Evolutionary conservation across 1,140 invertebrate genomes (phyloP), one percentile per base, ranked within the genome.

Genomic region (Sweltsa coloradensis): DNA sequence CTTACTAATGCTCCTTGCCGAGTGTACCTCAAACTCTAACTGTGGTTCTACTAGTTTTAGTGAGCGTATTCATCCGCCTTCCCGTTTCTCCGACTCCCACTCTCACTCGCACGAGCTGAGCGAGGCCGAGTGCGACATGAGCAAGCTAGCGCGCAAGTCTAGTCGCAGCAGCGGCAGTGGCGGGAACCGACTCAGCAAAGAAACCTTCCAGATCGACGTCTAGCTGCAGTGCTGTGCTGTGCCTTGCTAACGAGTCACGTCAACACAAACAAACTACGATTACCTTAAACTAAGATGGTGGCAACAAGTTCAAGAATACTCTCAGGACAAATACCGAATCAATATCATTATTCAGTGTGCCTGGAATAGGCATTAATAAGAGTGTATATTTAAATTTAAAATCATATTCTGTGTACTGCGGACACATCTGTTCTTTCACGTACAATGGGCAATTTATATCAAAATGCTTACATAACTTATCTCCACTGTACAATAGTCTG

Each of bases 1-100:
- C n/a, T n/a, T n/a, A n/a, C n/a, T n/a, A n/a, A n/a, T n/a, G n/a
- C n/a, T n/a, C n/a, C n/a, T n/a, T n/a, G n/a, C n/a, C n/a, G n/a
- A n/a, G n/a, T n/a, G n/a, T n/a, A n/a, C n/a, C n/a, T n/a, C n/a
- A n/a, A n/a, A 19, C 16, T 40, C 16, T 11, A 9, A 11, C 6
- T 7, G 9, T 7, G n/a, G 7, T 40, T 40, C 65, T 64, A 64
- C 62, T 64, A 63, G 72, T 67, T 81, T 81, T 71, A 78, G 76
- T 70, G 78, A 81, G 56, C 75, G 80, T 62, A 81, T 82, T 56
- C 78, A 81, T 64, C 80, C 80, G 50, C 79, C 80, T 50, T 75
- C 75, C 53, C 71, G 78, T 50, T 83, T 82, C 68, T 81, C 79
- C 36, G 79, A 83, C 69, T 71, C 67, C 25, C 57, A 58, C 47